Evolutionary conservation across 2,797 vertebrate genomes (phyloP), one percentile per base, ranked within the genome.

Genomic region (Clangula hyemalis): DNA sequence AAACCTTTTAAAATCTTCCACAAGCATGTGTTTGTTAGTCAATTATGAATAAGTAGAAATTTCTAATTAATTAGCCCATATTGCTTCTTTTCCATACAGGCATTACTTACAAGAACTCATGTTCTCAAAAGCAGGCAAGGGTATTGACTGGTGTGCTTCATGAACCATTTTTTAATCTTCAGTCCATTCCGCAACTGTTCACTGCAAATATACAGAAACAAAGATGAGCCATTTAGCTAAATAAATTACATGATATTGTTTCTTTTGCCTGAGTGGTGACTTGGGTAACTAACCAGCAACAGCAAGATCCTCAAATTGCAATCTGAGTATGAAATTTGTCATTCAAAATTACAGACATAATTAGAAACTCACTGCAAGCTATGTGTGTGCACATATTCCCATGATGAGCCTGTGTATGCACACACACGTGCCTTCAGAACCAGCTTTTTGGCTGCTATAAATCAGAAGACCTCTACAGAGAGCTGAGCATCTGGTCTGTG

Each of bases 341-440:
- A 36, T 87, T 85, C 84, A 22, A 28, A 85, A 64, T 83, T 86
- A 84, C 8, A 66, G 49, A 70, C 58, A 34, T 34, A 81, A 84
- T 88, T 84, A 86, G 66, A 91, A 96, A 66, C 30, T 94, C 91
- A 21, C n/a, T 81, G 28, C 3, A 2, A 75, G 13, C 74, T 62
- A 62, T 13, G 2, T 30, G 10, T 61, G 11, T 69, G 45, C 4
- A 1, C 65, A 30, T 45, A 43, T 69, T 69, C 43, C 61, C 53
- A 8, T 68, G 66, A 65, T 0, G 0, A 3, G 18, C 14, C 51
- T 2, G 0, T 34, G 13, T 69, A 49, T 22, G 38, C 7, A 56
- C 22, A 64, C 0, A 8, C 28, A 41, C 6, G 4, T 36, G 28
- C 56, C 45, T 86, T 75, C 73, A 62, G 66, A 18, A 86, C 10